Base-by-base conservation (phyloP, 2,888 invertebrate genomes). In the Agonopterix heracliana region DNA sequence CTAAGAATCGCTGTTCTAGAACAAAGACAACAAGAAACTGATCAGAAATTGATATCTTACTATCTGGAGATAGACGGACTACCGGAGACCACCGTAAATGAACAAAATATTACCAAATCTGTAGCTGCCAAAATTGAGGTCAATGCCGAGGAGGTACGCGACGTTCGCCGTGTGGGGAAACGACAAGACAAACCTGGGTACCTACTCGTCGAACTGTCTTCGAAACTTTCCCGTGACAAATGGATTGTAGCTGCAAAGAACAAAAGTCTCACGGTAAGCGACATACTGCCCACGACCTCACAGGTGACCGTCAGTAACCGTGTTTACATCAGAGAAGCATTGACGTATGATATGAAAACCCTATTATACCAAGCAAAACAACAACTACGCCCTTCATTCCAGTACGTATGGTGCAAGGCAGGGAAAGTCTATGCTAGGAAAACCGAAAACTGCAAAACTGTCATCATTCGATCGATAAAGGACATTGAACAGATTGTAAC, bases 381-480 rank as follows among this genome's bases (percentile, higher is more conserved):
- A 1, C 45, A 53, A 12, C 34, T 61, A 41, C 12, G 45, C 34
- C 49, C 40, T 11, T 48, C 49, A 7, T 55, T 17, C 50, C 49
- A 62, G 44, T 60, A 53, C 50, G 44, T 60, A 12, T 62, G 60
- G 59, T 56, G 53, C 41, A 60, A 57, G 42, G 51, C 59, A 41
- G 59, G 56, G 10, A 56, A 54, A 36, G 52, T 61, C 3, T 58
- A 47, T 52, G 56, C 44, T 13, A 52, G 57, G 17, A 56, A 59
- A 53, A 50, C 14, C 26, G 10, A 38, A 12, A 55, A 46, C 26
- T 56, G 52, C 43, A 55, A 54, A 54, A 59, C 56, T 2, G 46
- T 47, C 41, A 47, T 8, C 9, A 35, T 35, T 35, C 35, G 35
- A 8, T 35, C 35, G 9, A 35, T 35, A 9, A 9, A 35, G 9